phyloP scores from a whole-genome alignment of 2,797 vertebrate genomes.

The Karalla daura region DNA sequence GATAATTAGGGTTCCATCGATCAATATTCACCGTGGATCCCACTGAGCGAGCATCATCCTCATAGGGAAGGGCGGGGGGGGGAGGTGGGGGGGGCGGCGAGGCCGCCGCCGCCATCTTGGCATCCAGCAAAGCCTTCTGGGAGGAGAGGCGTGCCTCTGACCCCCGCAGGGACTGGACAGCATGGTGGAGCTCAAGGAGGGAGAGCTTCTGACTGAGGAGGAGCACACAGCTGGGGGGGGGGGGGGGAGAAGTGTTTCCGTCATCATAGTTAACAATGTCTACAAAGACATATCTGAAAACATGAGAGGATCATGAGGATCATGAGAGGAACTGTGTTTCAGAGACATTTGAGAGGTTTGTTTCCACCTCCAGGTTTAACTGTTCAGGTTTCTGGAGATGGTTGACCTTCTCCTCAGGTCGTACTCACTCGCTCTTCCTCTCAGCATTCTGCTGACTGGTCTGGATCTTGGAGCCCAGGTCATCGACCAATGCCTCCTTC shows the following conservation, averaged over 20 bases:
- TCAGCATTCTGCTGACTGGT: conserved; percentile 86
- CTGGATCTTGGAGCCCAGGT: conserved; percentile 91
- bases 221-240: conserved; percentile 89
- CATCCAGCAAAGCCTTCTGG: conserved; percentile 91
- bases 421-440: conserved; percentile 95
- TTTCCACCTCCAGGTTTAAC: no score
- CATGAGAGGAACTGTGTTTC: no score
- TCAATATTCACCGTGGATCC: conserved; percentile 88
- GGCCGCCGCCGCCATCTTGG: conserved; percentile 86
- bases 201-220: conserved; percentile 94
- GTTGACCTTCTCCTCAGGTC: no score
- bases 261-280: no score
- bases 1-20: no score
- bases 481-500: conserved; percentile 90
- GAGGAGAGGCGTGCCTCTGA: conserved; percentile 90
- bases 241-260: no score
- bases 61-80: conserved; percentile 83
- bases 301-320: no score
- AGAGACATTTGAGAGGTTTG: no score
- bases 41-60: conserved; percentile 93
- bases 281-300: no score
- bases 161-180: conserved; percentile 91
- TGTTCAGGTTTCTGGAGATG: no score
- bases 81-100: conserved; percentile 55
- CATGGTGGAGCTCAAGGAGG: conserved; percentile 92